Evolutionary conservation across 2,113 vertebrate species (phyloP), one percentile per base, ranked within the genome.

Genomic region (Tupaia chinensis): DNA sequence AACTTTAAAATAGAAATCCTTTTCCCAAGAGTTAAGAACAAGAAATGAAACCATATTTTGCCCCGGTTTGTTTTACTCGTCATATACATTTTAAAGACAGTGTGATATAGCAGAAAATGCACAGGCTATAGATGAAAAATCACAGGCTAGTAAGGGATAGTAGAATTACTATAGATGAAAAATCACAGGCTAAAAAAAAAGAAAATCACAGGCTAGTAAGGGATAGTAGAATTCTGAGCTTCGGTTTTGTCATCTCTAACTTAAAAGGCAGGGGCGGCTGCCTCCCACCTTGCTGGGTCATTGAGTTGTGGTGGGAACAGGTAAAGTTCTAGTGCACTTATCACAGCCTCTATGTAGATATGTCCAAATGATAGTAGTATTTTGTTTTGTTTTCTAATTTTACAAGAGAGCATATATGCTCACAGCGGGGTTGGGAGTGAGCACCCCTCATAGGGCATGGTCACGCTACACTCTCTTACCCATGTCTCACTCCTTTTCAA

Each of bases 31-130:
- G 14, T n/a, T 27, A 56, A 29, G 91, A 90, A 70, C 68, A 29
- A 87, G 76, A 89, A 91, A 80, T 77, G 61, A 80, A 54, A 73
- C 14, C 76, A 73, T 25, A 69, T 32, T 87, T 44, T 82, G 27
- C 16, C 7, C 70, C 66, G 56, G 22, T 70, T 74, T 97, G 66
- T 74, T 83, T 87, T 74, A 25, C 17, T 88, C 63, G 54, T 77
- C 58, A 87, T 72, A 54, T 60, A 93, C 32, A 93, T 56, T 86
- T 94, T 66, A 80, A 74, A 94, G 23, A 54, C 13, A 89, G 79
- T 87, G n/a, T 65, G 68, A 44, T 7, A 68, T 7, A 66, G 73
- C 74, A 93, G 77, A 73, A 97, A 94, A 73, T 86, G 74, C 89
- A 76, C 23, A 87, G 10, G 63, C 65, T 89, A 63, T 25, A 82